Base-by-base conservation (phyloP, 2,797 vertebrate species). In the Neoniphon sammara region DNA sequence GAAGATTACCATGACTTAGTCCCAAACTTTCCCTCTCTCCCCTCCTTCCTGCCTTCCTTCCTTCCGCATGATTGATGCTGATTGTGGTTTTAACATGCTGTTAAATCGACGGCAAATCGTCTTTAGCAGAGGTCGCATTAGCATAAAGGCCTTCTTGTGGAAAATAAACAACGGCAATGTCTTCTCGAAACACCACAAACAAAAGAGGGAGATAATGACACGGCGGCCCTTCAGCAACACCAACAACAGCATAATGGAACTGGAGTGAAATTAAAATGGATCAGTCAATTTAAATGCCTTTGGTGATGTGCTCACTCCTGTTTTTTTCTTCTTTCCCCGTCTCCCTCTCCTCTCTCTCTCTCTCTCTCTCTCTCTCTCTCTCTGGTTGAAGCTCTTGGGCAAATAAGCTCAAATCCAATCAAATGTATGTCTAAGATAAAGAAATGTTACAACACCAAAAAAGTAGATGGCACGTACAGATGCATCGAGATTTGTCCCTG, bases 41-140 rank as follows among this genome's bases (percentile, higher is more conserved):
- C 59, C 60, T n/a, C n/a, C n/a, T n/a, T n/a, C n/a, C n/a, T n/a
- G n/a, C n/a, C n/a, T n/a, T 73, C 60, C 44, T 81, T 67, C 68
- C 70, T 85, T 89, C 67, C n/a, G 21, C 77, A 81, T 90, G 90
- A 92, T 78, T 88, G 88, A 91, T 80, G 86, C 83, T 64, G 77
- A 87, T 82, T 80, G 86, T 78, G 75, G 75, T 77, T 84, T 87
- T 80, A 88, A 92, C 82, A 87, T 20, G 70, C 79, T 79, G 85
- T 88, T 92, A 91, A 92, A 91, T 90, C 69, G 69, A 90, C 84
- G 85, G 82, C 73, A 78, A 91, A 91, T 89, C 56, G 68, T 89
- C 81, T 88, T 89, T 81, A 85, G 76, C 78, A 63, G 80, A 87
- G 83, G 87, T 87, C 1, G 49, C 81, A 92, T 93, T 91, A 91